Evolutionary conservation across 2,888 invertebrate genomes (phyloP), one percentile per base, ranked within the genome.

Genomic region (Euphydryas editha): DNA sequence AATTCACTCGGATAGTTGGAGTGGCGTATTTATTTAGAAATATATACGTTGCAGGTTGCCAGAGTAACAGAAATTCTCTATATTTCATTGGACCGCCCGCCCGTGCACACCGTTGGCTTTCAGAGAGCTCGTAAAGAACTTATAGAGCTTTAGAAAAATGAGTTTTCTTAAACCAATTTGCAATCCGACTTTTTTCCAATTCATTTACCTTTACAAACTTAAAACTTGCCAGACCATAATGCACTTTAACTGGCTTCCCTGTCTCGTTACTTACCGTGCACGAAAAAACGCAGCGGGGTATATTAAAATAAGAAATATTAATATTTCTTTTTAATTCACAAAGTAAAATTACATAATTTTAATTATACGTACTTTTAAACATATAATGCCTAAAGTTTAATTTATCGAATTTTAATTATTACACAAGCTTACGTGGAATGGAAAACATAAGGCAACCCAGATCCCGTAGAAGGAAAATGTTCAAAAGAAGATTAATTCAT

Each of bases 151-250:
- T 71, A 73, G 73, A 78, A 79, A 79, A 81, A 80, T 78, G 75
- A 78, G 79, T 76, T 79, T 81, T 75, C 78, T 76, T 77, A 74
- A 76, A 73, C 68, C 68, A 67, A 73, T 75, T 78, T 75, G 69
- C 73, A 75, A 76, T 74, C 72, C 72, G 74, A 70, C 63, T 76
- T 73, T 51, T 70, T 73, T 73, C 69, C 72, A 65, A 77, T 75
- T 73, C 71, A 68, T 68, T 75, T 72, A 70, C 63, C 65, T 42
- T 69, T 69, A 55, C 69, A 71, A 73, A 72, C 68, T 69, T 71
- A 62, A 67, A 70, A 74, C 74, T 74, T 67, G 66, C 71, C 65
- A 71, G 70, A 68, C 67, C 63, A 68, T 66, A 60, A 62, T 66
- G 44, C 56, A 65, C 62, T 62, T 56, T 60, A 59, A 62, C 57